Evolutionary conservation across 2,888 invertebrate species (phyloP), one percentile per base, ranked within the genome.

Genomic region (Melipona bicolor): DNA sequence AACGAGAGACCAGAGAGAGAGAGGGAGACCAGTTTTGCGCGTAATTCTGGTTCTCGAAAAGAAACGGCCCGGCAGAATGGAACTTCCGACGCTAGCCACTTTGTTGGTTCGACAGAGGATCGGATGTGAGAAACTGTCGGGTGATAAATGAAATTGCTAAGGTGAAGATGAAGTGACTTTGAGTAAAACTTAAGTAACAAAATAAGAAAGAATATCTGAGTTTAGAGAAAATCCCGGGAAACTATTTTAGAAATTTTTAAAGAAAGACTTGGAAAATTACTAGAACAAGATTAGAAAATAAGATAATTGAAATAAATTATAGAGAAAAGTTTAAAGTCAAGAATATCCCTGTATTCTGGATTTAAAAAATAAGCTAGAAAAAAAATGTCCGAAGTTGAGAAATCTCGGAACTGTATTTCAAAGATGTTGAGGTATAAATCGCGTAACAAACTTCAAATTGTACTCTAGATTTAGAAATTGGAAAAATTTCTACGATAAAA

Each of bases 11-110:
- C 17, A n/a, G 36, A 36, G 36, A 21, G 21, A 49, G 32, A 62
- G n/a, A 56, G 71, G 67, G 67, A 62, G 64, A 84, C 84, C 84
- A 84, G 84, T 83, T 84, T 67, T 82, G 56, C 32, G 65, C 64
- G 79, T 68, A 65, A 71, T 83, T 84, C 84, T 83, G 84, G 83
- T 84, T 83, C 67, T 83, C 72, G 83, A 84, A 76, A 73, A 79
- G 79, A 79, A 76, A 9, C 24, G 17, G 17, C 5, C 19, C 17
- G 43, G n/a, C 67, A 56, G 73, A 74, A 77, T 52, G 50, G 70
- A 52, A 77, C 50, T 71, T 74, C 36, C 77, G 68, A 69, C 52
- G 70, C 61, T 15, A 52, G 9, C 32, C 24, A 70, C 81, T 61
- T 36, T 36, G 36, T 36, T 81, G 77, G 77, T 81, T 81, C 62